These are phyloP conservation scores for Microcebus lehilahytsara DNA, from an alignment of 2,113 vertebrate genomes.

Conservation along the genomic window DNA sequence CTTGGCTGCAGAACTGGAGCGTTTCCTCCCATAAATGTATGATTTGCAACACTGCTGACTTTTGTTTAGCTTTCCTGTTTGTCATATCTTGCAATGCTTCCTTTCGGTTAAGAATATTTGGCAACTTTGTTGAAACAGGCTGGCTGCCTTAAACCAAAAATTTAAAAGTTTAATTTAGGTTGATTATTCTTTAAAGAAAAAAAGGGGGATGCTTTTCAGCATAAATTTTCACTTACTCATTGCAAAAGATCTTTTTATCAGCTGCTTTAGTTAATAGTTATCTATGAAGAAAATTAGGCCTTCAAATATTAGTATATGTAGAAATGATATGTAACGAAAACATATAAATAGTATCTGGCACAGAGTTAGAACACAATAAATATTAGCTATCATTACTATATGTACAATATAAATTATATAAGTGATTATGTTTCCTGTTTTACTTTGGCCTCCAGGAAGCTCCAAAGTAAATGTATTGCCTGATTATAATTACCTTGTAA, in stretches of 20 bases:
- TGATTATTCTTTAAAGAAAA: conserved; percentile 74
- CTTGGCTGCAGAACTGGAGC: conserved; percentile 65
- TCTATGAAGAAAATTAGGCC: neutral
- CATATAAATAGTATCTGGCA: neutral
- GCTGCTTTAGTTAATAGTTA: conserved; percentile 62
- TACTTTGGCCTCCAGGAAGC: conserved; percentile 42
- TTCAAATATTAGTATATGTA: neutral
- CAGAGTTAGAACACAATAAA: conserved; percentile 33
- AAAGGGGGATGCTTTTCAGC: conserved; percentile 54
- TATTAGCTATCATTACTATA: conserved; percentile 23
- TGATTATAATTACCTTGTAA: conserved; percentile 4
- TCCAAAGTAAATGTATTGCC: conserved; percentile 28
- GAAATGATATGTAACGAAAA: neutral
- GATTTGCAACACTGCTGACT: conserved; percentile 79
- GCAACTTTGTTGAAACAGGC: conserved; percentile 78
- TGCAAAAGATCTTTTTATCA: conserved; percentile 57
- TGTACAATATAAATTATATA: conserved; percentile 23
- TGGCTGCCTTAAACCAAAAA: conserved; percentile 78
- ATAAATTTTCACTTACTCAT: conserved; percentile 68
- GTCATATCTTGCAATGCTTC: conserved; percentile 75
- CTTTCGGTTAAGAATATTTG: conserved; percentile 78
- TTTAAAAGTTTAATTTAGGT: conserved; percentile 80
- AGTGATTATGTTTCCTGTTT: conserved; percentile 18
- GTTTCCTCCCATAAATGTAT: conserved; percentile 75
- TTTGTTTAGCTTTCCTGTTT: conserved; percentile 80